Conservation (phyloP, 2,888 invertebrate genomes). For the Philonicus albiceps region DNA sequence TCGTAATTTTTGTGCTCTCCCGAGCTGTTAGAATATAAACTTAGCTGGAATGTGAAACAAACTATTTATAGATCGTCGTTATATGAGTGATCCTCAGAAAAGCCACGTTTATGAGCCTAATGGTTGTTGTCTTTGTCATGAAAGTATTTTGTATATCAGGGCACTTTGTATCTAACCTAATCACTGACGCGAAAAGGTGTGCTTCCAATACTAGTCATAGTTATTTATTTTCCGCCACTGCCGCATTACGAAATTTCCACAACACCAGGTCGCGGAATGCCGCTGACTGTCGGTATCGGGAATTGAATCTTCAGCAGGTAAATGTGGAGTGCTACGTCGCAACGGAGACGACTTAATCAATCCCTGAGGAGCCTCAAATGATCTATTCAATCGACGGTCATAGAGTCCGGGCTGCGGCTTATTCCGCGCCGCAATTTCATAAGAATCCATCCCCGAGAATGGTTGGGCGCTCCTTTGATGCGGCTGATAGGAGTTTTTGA, state of each 20-base stretch:
- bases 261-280: conserved; percentile 71
- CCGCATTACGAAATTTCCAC: conserved; percentile 78
- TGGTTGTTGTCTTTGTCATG: conserved; percentile 8
- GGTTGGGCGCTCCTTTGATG: conserved; percentile 50
- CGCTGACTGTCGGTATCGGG: conserved; percentile 54
- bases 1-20: not conserved
- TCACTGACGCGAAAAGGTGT: conserved; percentile 45
- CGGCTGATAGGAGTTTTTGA: conserved; percentile 51
- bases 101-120: not conserved
- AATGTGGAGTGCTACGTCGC: conserved; percentile 61
- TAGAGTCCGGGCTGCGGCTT: conserved; percentile 55
- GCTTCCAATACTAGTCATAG: conserved; percentile 66
- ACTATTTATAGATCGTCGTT: not conserved
- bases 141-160: not conserved
- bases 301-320: conserved; percentile 53
- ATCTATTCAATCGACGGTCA: conserved; percentile 62
- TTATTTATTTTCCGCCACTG: conserved; percentile 80
- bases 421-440: not conserved
- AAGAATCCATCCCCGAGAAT: conserved; percentile 20
- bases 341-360: conserved; percentile 55
- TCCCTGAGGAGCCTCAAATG: conserved; percentile 59
- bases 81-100: not conserved
- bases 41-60: conserved; percentile 25
- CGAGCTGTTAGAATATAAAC: not conserved
- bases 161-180: conserved; percentile 27